A percentile compares a stretch with the other conserved stretches of the same genome.
phyloP scores from a whole-genome alignment of 2,888 invertebrate genomes.

The Coelinius sp. region DNA sequence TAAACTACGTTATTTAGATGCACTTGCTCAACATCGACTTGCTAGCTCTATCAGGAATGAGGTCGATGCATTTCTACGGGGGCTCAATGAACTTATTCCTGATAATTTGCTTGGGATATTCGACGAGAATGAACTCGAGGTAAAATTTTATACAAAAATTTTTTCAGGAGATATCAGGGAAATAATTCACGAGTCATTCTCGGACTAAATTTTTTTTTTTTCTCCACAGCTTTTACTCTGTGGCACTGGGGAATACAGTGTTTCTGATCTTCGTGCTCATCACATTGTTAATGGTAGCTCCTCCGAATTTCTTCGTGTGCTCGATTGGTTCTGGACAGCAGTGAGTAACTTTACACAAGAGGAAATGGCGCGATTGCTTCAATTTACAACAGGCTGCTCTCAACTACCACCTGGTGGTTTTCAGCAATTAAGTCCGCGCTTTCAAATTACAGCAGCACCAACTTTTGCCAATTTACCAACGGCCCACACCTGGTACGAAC shows the following conservation, averaged over 20 bases:
- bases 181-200: background rate
- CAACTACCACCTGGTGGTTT: conserved; percentile 94
- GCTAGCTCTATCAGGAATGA: conserved; percentile 87
- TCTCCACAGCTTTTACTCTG: conserved; percentile 84
- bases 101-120: conserved; percentile 94
- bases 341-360: conserved; percentile 90
- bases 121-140: conserved; percentile 96
- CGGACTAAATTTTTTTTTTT: background rate
- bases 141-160: conserved; percentile 61
- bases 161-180: background rate
- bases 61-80: conserved; percentile 90
- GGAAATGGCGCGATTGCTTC: conserved; percentile 92
- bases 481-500: conserved; percentile 89
- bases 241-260: conserved; percentile 93
- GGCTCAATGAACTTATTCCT: conserved; percentile 91
- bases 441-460: conserved; percentile 92
- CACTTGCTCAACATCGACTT: conserved; percentile 89
- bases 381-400: conserved; percentile 94
- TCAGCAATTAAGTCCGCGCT: conserved; percentile 89
- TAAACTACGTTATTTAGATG: conserved; percentile 88
- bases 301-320: conserved; percentile 85
- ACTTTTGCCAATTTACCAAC: conserved; percentile 93
- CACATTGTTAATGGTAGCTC: conserved; percentile 88
- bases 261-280: conserved; percentile 90
- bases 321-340: conserved; percentile 94